A percentile compares a stretch with the other conserved stretches of the same genome.
Evolutionary conservation across 1,140 invertebrate species (phyloP).

Genomic region (Tenebrio molitor): DNA sequence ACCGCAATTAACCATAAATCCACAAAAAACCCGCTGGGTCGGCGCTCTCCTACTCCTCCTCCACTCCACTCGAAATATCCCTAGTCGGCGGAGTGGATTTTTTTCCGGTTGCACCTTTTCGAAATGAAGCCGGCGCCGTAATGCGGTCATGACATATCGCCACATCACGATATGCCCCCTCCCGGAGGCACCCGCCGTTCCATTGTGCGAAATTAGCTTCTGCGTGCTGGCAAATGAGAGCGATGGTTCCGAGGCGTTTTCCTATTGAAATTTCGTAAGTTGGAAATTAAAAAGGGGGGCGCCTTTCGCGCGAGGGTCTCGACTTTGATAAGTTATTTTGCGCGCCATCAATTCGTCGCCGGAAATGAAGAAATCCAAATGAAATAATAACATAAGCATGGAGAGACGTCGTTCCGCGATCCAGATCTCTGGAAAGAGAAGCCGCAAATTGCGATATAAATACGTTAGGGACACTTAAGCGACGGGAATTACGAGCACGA

Average conservation of each 20-base stretch:
- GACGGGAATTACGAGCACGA: slow-evolving; percentile 60
- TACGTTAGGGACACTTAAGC: slow-evolving; percentile 60
- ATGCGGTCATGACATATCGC: background rate
- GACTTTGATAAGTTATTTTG: slow-evolving; percentile 39
- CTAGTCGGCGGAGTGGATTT: too few species aligned
- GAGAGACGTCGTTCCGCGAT: slow-evolving; percentile 23
- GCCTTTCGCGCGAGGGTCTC: background rate
- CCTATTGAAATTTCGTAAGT: slow-evolving; percentile 31
- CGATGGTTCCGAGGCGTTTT: background rate
- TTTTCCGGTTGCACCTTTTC: too few species aligned
- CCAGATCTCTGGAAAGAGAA: slow-evolving; percentile 24
- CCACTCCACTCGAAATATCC: too few species aligned
- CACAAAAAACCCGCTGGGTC: too few species aligned
- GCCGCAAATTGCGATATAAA: slow-evolving; percentile 58
- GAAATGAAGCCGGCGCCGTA: too few species aligned
- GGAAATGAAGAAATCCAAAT: slow-evolving; percentile 50
- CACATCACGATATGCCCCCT: background rate
- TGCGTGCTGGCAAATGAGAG: background rate
- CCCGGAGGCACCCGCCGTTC: background rate
- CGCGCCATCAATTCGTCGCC: slow-evolving; percentile 39
- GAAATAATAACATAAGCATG: slow-evolving; percentile 50
- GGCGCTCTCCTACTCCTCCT: too few species aligned
- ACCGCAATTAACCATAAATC: background rate
- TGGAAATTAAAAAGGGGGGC: slow-evolving; percentile 26
- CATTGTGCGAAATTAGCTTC: slow-evolving; percentile 11